Conservation (phyloP, 2,113 vertebrate species). For the Litocranius walleri region DNA sequence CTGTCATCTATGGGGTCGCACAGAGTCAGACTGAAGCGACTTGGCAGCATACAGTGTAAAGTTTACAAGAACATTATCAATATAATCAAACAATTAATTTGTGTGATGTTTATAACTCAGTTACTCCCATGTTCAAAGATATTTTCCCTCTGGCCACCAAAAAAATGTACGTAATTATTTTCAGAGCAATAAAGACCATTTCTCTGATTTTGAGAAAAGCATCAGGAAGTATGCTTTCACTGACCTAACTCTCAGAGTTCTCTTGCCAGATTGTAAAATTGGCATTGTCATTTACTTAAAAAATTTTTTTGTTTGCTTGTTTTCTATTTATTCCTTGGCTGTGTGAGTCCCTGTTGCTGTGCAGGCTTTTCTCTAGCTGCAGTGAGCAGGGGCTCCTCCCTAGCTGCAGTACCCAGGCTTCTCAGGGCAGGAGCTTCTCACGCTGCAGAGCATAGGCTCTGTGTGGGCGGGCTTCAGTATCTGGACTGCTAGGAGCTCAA, state of each 20-base stretch:
- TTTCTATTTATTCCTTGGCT: not conserved
- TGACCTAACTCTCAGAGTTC: not conserved
- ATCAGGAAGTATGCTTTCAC: not conserved
- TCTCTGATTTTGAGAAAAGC: not conserved
- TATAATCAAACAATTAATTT: not conserved
- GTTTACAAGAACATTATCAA: not conserved
- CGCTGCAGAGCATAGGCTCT: not conserved
- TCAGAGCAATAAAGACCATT: not conserved
- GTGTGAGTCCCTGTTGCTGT: not conserved
- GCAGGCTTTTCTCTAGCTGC: not conserved
- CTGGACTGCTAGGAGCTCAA: not conserved
- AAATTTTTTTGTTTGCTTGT: not conserved
- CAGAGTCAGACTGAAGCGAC: too few relatives aligned
- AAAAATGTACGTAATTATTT: not conserved
- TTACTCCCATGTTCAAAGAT: not conserved
- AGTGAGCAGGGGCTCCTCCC: not conserved
- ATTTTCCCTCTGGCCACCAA: not conserved
- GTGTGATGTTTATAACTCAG: not conserved
- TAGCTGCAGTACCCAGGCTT: not conserved
- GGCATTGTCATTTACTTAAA: not conserved
- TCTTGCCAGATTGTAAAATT: not conserved
- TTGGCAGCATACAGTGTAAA: not conserved
- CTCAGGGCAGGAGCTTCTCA: accelerated
- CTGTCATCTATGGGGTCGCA: too few relatives aligned
- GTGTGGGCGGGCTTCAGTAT: accelerated